Base-by-base conservation (phyloP, 2,797 vertebrate species). In the Neosilurus hyrtlii region DNA sequence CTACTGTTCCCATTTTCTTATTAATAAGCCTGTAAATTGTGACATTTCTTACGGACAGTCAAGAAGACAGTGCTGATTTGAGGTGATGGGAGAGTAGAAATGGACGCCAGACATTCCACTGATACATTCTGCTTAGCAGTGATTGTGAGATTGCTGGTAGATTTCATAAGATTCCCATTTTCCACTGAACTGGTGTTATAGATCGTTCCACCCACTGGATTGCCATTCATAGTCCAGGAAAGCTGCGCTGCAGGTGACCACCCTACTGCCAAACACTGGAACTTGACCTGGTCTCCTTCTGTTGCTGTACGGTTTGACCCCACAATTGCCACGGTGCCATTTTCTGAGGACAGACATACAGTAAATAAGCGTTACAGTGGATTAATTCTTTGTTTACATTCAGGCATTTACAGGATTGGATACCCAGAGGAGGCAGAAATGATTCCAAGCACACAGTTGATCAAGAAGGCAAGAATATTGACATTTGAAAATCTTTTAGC, bases 231-330 rank as follows among this genome's bases (percentile, higher is more conserved):
- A 9, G 67, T 85, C 94, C 94, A 95, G 84, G 26, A 90, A 74
- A 95, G 1, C 0, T 54, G 57, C 0, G 94, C 89, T 0, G 0
- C 7, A 0, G 94, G 94, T 67, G 83, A 92, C 94, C 94, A 95
- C 35, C 61, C 87, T 0, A 68, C 15, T 3, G 88, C 82, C 8
- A 59, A 56, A 68, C 94, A 95, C 85, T 81, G 88, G 82, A 95
- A 88, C 79, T 86, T 74, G 2, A 90, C 91, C 86, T 87, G 83
- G 51, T 91, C 72, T 59, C 88, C 91, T 79, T 89, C 81, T 0
- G 2, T 56, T 57, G 81, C 91, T 0, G 88, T 93, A 68, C 82
- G 11, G 26, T 91, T 88, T 20, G 86, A 87, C 2, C 87, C 91
- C 0, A 12, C 1, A 80, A 94, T 92, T 81, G 3, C 78, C 54